These are phyloP conservation scores for Elysia chlorotica DNA, from an alignment of 1,140 invertebrate species.

Conservation along the genomic window DNA sequence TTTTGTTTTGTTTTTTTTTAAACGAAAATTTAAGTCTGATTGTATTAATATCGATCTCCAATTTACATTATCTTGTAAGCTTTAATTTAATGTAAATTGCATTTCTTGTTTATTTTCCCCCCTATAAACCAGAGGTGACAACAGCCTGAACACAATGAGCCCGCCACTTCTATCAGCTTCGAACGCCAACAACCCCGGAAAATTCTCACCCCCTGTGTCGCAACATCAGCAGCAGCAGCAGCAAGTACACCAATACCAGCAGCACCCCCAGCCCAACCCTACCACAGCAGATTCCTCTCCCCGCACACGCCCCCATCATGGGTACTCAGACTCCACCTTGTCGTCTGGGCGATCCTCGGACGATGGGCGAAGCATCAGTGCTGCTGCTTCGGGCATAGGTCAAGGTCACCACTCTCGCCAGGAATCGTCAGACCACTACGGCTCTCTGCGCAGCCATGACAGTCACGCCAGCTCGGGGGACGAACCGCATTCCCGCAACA, in stretches of 20 bases:
- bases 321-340: constrained; percentile 47
- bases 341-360: constrained; percentile 38
- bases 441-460: constrained; percentile 30
- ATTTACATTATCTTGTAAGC: background rate
- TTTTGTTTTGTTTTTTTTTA: background rate
- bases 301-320: constrained; percentile 31
- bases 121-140: constrained; percentile 33
- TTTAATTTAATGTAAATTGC: background rate
- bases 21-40: background rate
- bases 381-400: constrained; percentile 21
- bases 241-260: too few species aligned
- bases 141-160: constrained; percentile 14
- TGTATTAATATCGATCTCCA: background rate
- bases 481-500: constrained; percentile 41
- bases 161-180: background rate
- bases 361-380: constrained; percentile 38
- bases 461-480: constrained; percentile 43
- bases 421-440: constrained; percentile 29
- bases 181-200: background rate
- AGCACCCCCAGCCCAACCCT: background rate
- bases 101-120: constrained; percentile 8
- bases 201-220: background rate
- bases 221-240: constrained; percentile 3
- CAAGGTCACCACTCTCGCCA: constrained; percentile 25
- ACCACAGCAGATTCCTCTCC: background rate